Conservation (phyloP, 2,113 vertebrate genomes). For the Typhlomys cinereus region DNA sequence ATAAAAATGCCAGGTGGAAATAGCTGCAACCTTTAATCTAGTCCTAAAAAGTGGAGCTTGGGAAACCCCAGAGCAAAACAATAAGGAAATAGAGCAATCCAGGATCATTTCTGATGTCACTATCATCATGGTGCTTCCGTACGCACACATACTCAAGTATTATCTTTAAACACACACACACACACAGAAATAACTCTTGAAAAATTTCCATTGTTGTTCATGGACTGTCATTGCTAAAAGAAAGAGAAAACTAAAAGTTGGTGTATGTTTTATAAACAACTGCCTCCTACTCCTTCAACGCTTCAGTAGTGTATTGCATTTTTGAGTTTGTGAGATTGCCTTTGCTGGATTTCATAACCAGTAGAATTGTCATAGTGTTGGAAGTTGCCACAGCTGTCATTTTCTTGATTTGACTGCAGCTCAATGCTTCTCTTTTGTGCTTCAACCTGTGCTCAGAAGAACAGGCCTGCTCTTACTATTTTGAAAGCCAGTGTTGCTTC, state of each 20-base stretch:
- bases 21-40: too few species aligned
- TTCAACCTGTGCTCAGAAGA: neutral
- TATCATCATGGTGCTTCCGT: too few species aligned
- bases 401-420: neutral
- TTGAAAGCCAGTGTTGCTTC: neutral
- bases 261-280: neutral
- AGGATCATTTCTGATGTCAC: too few species aligned
- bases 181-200: too few species aligned
- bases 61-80: too few species aligned
- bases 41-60: too few species aligned
- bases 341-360: slow-evolving; percentile 26
- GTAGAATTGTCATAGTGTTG: neutral
- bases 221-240: neutral
- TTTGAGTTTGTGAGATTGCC: slow-evolving; percentile 36
- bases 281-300: neutral
- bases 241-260: neutral
- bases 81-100: too few species aligned
- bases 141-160: too few species aligned
- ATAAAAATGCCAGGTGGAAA: too few species aligned
- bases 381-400: neutral
- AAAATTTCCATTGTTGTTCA: neutral
- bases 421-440: neutral
- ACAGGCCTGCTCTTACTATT: neutral
- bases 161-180: too few species aligned
- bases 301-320: neutral